A percentile compares a stretch with the other conserved stretches of the same genome.
phyloP scores from a whole-genome alignment of 2,113 vertebrate species.

The Hyperopisus bebe region DNA sequence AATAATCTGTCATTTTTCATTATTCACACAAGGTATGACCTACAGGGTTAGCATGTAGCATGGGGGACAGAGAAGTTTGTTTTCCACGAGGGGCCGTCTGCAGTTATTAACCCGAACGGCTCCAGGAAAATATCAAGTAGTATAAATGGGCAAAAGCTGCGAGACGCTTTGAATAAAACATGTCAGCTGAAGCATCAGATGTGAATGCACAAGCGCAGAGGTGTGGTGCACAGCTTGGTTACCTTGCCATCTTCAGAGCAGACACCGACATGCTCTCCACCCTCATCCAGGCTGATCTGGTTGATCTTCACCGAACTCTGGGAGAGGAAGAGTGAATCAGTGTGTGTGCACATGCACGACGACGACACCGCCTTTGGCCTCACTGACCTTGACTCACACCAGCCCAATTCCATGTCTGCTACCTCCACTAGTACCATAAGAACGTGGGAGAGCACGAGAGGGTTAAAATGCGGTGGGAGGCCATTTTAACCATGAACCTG shows the following conservation, averaged over 20 bases:
- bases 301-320: slow-evolving; percentile 98
- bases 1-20: not conserved
- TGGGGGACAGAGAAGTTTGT: not conserved
- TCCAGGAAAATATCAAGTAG: not conserved
- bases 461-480: not conserved
- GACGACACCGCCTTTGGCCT: not conserved
- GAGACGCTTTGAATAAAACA: not conserved
- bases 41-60: not conserved
- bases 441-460: not conserved
- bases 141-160: not conserved
- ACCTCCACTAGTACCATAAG: not conserved
- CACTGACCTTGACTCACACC: too few relatives aligned
- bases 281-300: slow-evolving; percentile 97
- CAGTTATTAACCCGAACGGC: not conserved
- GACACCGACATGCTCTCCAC: slow-evolving; percentile 90
- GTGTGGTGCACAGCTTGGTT: slow-evolving; percentile 38
- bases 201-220: not conserved
- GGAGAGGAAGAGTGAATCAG: slow-evolving; percentile 35
- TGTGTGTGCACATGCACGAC: not conserved
- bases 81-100: not conserved
- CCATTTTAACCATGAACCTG: not conserved
- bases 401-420: not conserved
- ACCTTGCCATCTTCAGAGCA: slow-evolving; percentile 99
- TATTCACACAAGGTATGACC: not conserved
- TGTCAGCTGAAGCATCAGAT: not conserved